Evolutionary conservation across 1,140 invertebrate species (phyloP).

Genomic region (Ips typographus): DNA sequence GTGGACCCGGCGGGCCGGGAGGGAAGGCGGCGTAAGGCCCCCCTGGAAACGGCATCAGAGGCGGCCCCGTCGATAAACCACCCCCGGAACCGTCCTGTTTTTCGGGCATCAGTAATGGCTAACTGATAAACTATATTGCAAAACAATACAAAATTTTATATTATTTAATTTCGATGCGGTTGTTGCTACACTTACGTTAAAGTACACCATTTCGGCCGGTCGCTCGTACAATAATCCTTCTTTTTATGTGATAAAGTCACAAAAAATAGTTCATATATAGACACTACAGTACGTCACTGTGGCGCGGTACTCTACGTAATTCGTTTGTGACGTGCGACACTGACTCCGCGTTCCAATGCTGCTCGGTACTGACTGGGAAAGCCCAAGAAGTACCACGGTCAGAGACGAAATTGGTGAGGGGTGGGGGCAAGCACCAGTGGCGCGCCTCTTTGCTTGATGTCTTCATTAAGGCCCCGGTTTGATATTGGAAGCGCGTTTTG

Average conservation of each 20-base stretch:
- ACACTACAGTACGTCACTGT: slow-evolving; percentile 21
- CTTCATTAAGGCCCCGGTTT: slow-evolving; percentile 20
- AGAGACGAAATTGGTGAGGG: slow-evolving; percentile 11
- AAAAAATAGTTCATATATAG: neutral
- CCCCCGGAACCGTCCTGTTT: slow-evolving; percentile 29
- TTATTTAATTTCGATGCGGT: no score
- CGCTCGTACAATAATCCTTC: neutral
- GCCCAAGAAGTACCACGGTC: slow-evolving; percentile 26
- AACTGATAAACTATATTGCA: neutral
- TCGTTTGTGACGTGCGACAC: slow-evolving; percentile 15
- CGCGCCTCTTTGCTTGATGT: slow-evolving; percentile 18
- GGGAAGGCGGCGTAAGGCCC: slow-evolving; percentile 23
- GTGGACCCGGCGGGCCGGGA: slow-evolving; percentile 20
- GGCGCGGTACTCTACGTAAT: neutral
- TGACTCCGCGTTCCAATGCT: slow-evolving; percentile 16
- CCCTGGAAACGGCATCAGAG: slow-evolving; percentile 30
- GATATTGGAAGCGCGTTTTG: slow-evolving; percentile 9
- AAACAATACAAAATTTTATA: no score
- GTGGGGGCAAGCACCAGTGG: slow-evolving; percentile 10
- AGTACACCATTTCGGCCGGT: no score
- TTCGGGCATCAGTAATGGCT: slow-evolving; percentile 25
- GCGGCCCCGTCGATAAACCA: slow-evolving; percentile 20
- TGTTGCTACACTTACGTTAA: no score
- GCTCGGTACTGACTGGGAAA: slow-evolving; percentile 24
- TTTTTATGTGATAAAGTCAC: neutral